Base-by-base conservation (phyloP, 2,113 vertebrate species). In the Poecilia latipinna region DNA sequence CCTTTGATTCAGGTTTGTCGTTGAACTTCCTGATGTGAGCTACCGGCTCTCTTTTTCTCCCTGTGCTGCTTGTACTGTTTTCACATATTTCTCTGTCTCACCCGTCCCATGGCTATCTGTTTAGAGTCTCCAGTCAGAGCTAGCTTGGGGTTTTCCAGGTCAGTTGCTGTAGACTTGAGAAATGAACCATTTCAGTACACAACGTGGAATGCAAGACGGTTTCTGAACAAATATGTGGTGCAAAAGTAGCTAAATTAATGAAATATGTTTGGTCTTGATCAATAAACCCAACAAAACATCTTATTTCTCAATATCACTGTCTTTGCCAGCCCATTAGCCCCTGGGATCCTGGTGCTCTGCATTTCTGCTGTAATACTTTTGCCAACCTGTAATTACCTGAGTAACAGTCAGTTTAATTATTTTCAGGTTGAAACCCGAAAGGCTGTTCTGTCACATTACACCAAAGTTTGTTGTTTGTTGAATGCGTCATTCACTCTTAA, bases 401-500 rank as follows among this genome's bases (percentile, higher is more conserved):
- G 71, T 67, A 83, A 61, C 57, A 78, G 70, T 70, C 63, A 61
- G 60, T 63, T 73, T 86, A 82, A 89, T 86, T 79, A 44, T 85
- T 77, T 89, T 85, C 79, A 82, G 74, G 86, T 87, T 87, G 70
- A 69, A 83, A 85, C 73, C 74, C 88, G 77, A 79, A 75, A 69
- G 28, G 65, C 69, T 68, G 71, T 86, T 67, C 68, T 32, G 65
- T 51, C 61, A 8, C 71, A 74, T 67, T 61, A 69, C 24, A 68
- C 68, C 54, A 74, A 75, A 66, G 65, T 51, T 42, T 61, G 35
- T 48, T 26, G 60, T 69, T 26, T 70, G 12, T 57, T 75, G 28
- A 71, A 62, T 22, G 28, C 57, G 6, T 2, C 24, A 68, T 26
- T 24, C 19, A 3, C 26, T 24, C 17, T 57, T 32, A 74, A 78